Percentiles rank a stretch among this genome's conserved stretches.
Conservation (phyloP, 2,888 invertebrate genomes). For the Nebria salina region DNA sequence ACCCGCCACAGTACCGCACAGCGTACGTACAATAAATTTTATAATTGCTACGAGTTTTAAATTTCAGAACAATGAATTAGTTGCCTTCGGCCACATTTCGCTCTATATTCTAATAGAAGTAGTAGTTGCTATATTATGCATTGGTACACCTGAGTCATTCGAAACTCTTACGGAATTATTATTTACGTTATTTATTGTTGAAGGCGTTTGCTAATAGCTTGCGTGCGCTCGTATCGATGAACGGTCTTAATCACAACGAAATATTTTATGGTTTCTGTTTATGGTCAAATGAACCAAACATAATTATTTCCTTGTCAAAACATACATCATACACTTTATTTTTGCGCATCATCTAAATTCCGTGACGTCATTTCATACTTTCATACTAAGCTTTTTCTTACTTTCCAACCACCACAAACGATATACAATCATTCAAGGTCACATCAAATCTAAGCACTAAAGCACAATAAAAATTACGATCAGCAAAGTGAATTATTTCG, state of each 20-base stretch:
- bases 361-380: too few species aligned
- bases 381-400: too few species aligned
- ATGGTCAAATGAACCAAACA: not conserved
- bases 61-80: conserved; percentile 44
- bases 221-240: conserved; percentile 4
- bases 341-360: too few species aligned
- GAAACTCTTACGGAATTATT: conserved; percentile 20
- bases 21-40: conserved; percentile 28
- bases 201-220: conserved; percentile 19
- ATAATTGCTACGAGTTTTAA: conserved; percentile 43
- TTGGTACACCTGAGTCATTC: conserved; percentile 42
- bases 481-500: conserved; percentile 94
- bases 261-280: not conserved
- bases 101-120: conserved; percentile 30
- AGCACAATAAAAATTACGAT: conserved; percentile 94
- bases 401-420: too few species aligned
- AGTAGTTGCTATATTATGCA: conserved; percentile 1
- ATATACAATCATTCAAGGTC: too few species aligned
- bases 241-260: not conserved
- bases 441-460: too few species aligned
- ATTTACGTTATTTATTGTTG: conserved; percentile 16
- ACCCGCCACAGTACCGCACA: conserved; percentile 22
- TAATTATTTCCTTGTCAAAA: not conserved
- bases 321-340: too few species aligned
- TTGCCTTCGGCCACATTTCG: conserved; percentile 31